Evolutionary conservation across 2,888 invertebrate genomes (phyloP).

Genomic region (Tyria jacobaeae): DNA sequence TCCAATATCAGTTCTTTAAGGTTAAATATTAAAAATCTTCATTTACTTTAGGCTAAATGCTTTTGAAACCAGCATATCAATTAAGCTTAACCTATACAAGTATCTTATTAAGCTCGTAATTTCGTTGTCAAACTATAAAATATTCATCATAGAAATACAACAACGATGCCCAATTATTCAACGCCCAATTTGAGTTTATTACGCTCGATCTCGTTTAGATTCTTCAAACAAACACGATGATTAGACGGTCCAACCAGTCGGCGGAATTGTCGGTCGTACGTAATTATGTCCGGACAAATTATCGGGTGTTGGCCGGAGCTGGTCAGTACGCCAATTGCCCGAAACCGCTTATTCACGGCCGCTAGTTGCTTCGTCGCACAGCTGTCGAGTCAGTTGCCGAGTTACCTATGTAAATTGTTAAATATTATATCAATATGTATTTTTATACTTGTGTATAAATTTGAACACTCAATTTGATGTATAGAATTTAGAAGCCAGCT

Average conservation of each 20-base stretch:
- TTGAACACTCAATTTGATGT: no score
- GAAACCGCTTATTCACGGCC: conserved; percentile 80
- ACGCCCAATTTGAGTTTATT: conserved; percentile 34
- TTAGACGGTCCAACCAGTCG: conserved; percentile 33
- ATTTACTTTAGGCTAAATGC: not conserved
- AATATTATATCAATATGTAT: conserved; percentile 10
- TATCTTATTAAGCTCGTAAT: conserved; percentile 7
- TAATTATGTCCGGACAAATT: conserved; percentile 36
- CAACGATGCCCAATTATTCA: conserved; percentile 32
- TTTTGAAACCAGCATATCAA: conserved; percentile 15
- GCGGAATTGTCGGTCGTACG: conserved; percentile 21
- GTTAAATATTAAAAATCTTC: conserved; percentile 1
- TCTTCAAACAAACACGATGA: conserved; percentile 56
- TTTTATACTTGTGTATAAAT: conserved; percentile 4
- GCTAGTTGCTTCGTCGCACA: conserved; percentile 80
- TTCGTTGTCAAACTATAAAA: conserved; percentile 7
- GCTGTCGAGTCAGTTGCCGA: conserved; percentile 53
- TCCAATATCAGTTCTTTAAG: not conserved
- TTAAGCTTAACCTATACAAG: conserved; percentile 4
- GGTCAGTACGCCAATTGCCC: conserved; percentile 59
- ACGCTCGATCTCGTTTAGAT: conserved; percentile 52
- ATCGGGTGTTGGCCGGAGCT: conserved; percentile 34
- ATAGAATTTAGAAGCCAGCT: not conserved
- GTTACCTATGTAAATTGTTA: conserved; percentile 12
- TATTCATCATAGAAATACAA: conserved; percentile 12